Percentiles rank a stretch among this genome's conserved stretches.
phyloP scores from a whole-genome alignment of 2,888 invertebrate genomes.

The Harpagoxenus sublaevis region DNA sequence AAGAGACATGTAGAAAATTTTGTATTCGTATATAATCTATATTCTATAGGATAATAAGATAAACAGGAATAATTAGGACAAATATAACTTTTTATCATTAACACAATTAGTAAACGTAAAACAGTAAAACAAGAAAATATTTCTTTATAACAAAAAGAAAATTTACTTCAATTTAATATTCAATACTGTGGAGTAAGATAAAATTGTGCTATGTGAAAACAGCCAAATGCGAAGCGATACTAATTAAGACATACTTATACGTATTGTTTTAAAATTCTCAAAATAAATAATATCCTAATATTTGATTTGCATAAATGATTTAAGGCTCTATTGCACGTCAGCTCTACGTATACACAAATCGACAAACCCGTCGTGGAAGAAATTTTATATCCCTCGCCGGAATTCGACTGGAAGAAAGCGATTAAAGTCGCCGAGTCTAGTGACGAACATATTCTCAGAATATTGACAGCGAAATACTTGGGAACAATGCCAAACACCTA shows the following conservation, averaged over 20 bases:
- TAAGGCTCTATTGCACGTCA: constrained; percentile 92
- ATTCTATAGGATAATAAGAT: neutral
- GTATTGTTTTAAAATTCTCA: neutral
- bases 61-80: neutral
- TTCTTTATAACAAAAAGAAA: neutral
- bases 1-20: neutral
- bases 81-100: neutral
- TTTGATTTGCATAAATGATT: constrained; percentile 41
- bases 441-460: constrained; percentile 88
- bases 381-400: constrained; percentile 89
- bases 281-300: neutral
- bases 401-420: constrained; percentile 90
- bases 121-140: neutral
- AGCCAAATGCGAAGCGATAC: neutral
- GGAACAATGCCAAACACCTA: constrained; percentile 95
- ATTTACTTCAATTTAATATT: constrained; percentile 15
- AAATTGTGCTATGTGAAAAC: neutral
- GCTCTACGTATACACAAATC: constrained; percentile 95
- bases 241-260: neutral
- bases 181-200: neutral
- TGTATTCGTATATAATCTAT: too few species aligned
- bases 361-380: constrained; percentile 92
- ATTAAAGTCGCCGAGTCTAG: constrained; percentile 89
- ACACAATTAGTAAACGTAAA: neutral
- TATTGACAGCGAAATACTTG: constrained; percentile 89